These are phyloP conservation scores for Heteromormyrus szaboi DNA, from an alignment of 2,797 vertebrate species.

Conservation along the genomic window DNA sequence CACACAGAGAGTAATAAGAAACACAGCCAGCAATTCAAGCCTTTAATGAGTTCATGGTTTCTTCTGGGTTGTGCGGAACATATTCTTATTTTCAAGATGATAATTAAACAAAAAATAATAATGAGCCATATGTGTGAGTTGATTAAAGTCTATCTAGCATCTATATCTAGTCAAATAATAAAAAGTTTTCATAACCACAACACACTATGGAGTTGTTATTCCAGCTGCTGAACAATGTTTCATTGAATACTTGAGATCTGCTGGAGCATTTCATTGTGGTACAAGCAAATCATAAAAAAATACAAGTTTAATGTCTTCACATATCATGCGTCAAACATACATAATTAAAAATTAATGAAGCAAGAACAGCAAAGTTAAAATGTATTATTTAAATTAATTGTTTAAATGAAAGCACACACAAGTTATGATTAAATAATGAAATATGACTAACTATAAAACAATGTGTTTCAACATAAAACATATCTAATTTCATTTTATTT, in stretches of 20 bases:
- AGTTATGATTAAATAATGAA: neutral
- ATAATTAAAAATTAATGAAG: neutral
- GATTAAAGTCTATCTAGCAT: neutral
- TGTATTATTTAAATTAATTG: neutral
- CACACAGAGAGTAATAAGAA: neutral
- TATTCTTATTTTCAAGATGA: neutral
- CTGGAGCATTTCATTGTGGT: neutral
- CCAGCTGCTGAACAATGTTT: neutral
- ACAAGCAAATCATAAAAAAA: neutral
- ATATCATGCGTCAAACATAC: neutral
- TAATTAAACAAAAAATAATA: neutral
- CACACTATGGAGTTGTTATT: neutral
- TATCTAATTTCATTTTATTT: neutral
- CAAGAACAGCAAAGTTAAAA: neutral
- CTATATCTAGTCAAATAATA: neutral
- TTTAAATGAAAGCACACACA: neutral
- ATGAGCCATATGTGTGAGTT: neutral
- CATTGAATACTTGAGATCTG: neutral
- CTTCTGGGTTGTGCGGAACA: neutral
- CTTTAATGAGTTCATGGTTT: neutral
- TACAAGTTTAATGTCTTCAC: neutral
- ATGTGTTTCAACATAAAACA: neutral
- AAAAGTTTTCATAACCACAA: neutral
- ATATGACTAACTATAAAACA: neutral
- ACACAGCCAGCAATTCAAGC: neutral